Conservation (phyloP, 2,888 invertebrate species). For the Thymelicus acteon region DNA sequence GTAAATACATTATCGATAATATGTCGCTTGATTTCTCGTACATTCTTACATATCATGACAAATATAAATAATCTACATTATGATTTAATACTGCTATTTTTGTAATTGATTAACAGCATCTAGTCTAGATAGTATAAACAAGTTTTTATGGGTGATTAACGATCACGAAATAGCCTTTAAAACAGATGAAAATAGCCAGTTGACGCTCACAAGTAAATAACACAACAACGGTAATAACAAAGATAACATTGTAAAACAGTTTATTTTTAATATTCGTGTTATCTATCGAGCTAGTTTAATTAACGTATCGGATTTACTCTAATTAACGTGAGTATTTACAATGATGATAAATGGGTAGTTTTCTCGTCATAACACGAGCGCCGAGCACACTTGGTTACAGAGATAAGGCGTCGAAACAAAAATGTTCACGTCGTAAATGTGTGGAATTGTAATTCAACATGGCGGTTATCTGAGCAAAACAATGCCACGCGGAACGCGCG, state of each 20-base stretch:
- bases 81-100: too few species aligned
- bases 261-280: conserved; percentile 45
- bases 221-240: conserved; percentile 10
- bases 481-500: conserved; percentile 76
- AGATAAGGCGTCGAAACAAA: conserved; percentile 60
- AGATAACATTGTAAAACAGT: conserved; percentile 41
- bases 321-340: conserved; percentile 62
- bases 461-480: conserved; percentile 73
- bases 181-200: conserved; percentile 29
- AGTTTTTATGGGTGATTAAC: background rate
- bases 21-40: too few species aligned
- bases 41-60: too few species aligned
- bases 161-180: background rate
- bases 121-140: background rate
- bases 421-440: conserved; percentile 68
- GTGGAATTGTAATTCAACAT: conserved; percentile 57
- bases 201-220: conserved; percentile 17
- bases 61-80: too few species aligned
- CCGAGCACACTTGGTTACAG: conserved; percentile 60
- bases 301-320: conserved; percentile 56
- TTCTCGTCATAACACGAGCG: conserved; percentile 44
- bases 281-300: conserved; percentile 46
- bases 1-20: too few species aligned
- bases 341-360: conserved; percentile 53
- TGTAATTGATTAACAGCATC: too few species aligned